These are phyloP conservation scores for Phylloscopus collybita DNA, from an alignment of 2,797 vertebrate species.

Conservation along the genomic window DNA sequence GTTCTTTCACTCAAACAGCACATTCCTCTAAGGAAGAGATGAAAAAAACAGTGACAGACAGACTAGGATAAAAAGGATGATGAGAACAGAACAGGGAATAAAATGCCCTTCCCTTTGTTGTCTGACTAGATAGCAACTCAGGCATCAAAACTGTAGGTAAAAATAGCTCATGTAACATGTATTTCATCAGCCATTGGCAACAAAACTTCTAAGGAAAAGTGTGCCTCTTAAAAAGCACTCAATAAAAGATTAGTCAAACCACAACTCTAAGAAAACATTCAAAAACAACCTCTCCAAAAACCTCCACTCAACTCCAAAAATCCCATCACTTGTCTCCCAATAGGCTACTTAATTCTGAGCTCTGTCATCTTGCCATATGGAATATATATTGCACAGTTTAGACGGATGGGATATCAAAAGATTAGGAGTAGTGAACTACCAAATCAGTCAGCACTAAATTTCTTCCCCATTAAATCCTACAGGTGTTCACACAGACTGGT, in stretches of 20 bases:
- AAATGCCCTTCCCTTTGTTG: not conserved
- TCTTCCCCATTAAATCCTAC: not conserved
- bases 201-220: not conserved
- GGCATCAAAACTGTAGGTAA: not conserved
- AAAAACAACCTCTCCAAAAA: not conserved
- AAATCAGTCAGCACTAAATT: not conserved
- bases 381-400: not conserved
- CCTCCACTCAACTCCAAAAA: not conserved
- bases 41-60: not conserved
- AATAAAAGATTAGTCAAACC: not conserved
- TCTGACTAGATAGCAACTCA: not conserved
- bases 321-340: not conserved
- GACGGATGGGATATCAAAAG: not conserved
- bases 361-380: not conserved
- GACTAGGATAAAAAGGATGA: not conserved
- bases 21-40: not conserved
- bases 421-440: not conserved
- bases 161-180: not conserved
- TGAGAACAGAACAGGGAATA: not conserved
- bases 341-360: not conserved
- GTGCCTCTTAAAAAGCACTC: not conserved
- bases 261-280: not conserved
- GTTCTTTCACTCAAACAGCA: not conserved
- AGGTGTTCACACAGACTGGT: not conserved
- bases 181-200: not conserved